Conservation (phyloP, 2,797 vertebrate species). For the Anableps anableps region DNA sequence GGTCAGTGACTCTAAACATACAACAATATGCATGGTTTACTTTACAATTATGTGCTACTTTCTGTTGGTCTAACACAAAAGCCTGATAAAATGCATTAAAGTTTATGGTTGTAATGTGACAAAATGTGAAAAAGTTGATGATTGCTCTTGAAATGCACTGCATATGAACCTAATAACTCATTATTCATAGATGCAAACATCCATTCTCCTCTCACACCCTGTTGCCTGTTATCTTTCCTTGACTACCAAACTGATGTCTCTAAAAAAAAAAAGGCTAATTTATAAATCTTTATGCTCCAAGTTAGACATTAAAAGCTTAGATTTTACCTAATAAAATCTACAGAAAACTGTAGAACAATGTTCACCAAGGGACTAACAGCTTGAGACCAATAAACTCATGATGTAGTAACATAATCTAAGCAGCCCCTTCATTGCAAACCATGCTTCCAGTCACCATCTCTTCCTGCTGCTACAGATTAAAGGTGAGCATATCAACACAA, state of each 20-base stretch:
- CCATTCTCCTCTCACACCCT: not conserved
- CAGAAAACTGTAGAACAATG: not conserved
- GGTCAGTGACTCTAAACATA: too few species aligned
- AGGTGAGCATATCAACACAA: constrained; percentile 6
- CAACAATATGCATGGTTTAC: not conserved
- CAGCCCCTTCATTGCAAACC: not conserved
- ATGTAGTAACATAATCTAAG: not conserved
- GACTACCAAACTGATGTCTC: not conserved
- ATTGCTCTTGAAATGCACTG: not conserved
- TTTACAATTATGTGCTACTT: not conserved
- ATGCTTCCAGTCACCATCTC: not conserved
- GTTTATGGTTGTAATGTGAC: not conserved
- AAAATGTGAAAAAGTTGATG: not conserved
- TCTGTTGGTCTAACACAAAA: not conserved
- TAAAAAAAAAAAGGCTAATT: not conserved
- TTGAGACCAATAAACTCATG: not conserved
- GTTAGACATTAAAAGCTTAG: not conserved
- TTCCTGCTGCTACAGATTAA: constrained; percentile 3
- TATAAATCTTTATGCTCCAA: not conserved
- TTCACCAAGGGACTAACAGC: not conserved
- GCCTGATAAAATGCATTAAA: not conserved
- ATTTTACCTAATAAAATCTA: not conserved
- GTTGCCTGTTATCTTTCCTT: not conserved
- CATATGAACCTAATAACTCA: not conserved
- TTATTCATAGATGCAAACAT: not conserved